Base-by-base conservation (phyloP, 1,140 invertebrate genomes). In the Teleogryllus occipitalis region DNA sequence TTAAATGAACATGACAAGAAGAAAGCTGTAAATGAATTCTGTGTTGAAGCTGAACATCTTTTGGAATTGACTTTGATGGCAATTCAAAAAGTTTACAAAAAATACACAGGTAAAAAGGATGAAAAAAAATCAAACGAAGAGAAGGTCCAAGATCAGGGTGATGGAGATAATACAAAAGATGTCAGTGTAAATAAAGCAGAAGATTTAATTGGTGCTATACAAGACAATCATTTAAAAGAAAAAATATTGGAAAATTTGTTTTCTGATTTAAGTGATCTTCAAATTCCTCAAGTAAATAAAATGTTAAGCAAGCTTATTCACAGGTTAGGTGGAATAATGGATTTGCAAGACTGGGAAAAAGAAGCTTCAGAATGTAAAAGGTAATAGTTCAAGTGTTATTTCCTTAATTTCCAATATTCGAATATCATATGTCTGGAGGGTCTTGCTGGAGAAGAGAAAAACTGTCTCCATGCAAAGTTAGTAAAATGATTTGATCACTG, bases 11-110 rank as follows among this genome's bases (percentile, higher is more conserved):
- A 65, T 14, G 21, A 39, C 8, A n/a, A 75, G 74, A n/a, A 10
- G 7, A 21, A 75, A 75, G 46, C 10, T 74, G 73, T 75, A 18
- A 54, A 83, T 54, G 79, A 83, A 74, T 86, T 88, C 80, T 80
- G 87, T 48, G 82, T 81, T 18, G 83, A 87, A 82, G 82, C 90
- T 7, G 89, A 92, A 83, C 86, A 88, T 80, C 84, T 92, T 76
- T 83, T 91, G 1, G 89, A 90, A 77, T 88, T 85, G 65, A 88
- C 93, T 82, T 85, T 94, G 2, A 81, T 93, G 8, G 85, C 89
- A 0, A 88, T 95, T 79, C 92, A 95, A 84, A 90, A 91, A 75
- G 86, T 93, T 72, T 92, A 91, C 82, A 94, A 94, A 84, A 90
- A 90, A 81, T 89, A 90, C 85, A 82, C 85, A 79, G 76, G 49